Base-by-base conservation (phyloP, 1,140 invertebrate species). In the Melipona quadrifasciata region DNA sequence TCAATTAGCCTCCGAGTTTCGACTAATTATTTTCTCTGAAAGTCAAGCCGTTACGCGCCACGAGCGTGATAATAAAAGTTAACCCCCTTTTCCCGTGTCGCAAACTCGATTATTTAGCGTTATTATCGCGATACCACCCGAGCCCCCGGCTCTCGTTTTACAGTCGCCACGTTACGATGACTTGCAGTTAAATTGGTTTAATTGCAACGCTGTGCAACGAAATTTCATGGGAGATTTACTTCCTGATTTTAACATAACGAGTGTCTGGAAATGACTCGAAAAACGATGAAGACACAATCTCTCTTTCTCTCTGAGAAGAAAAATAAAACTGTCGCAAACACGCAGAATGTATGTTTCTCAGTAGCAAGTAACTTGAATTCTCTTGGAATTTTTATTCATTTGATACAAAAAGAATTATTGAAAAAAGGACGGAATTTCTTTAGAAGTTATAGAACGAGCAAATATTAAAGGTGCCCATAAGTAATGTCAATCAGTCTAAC, bases 1-100 rank as follows among this genome's bases (percentile, higher is more conserved):
- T n/a, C 31, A 71, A 72, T 80, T 80, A 72, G 55, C 53, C 55
- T 24, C 47, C 34, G 53, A 47, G 39, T 72, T 72, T 72, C 67
- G n/a, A 17, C 24, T 71, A 80, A 80, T 71, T 71, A 57, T 70
- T 68, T 55, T n/a, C 64, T 19, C 67, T 57, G 67, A 61, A 51
- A 80, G 31, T 27, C 8, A 31, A 72, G 53, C 5, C 67, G 51
- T 58, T 80, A 79, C 53, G 31, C 67, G 24, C 8, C 14, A 47
- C 21, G 16, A 24, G 19, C 47, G 31, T 21, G 39, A 53, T 53
- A 61, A 61, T 76, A 76, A 64, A 64, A 76, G 34, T 76, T 19
- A 61, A 24, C 34, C 34, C 16, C 39, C 39, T 47, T 47, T 34
- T 76, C 47, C 24, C 21, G 31, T n/a, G 73, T 58, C 73, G 6